Conservation (phyloP, 2,797 vertebrate genomes). For the Fistularia tabacaria region DNA sequence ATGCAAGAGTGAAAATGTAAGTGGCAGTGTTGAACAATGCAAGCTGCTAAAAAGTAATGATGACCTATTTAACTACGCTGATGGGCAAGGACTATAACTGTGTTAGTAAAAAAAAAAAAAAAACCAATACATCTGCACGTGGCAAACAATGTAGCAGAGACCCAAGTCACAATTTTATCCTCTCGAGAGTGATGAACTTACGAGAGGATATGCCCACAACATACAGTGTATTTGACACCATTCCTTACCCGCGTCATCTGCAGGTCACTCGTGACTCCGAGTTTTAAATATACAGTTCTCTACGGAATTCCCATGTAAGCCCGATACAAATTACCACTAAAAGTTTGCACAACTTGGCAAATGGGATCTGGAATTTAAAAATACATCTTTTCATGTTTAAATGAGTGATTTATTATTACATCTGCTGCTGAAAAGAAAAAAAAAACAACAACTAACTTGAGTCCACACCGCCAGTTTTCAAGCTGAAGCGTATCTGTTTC, state of each 20-base stretch:
- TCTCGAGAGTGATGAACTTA: conserved; percentile 49
- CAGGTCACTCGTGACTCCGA: conserved; percentile 56
- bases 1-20: conserved; percentile 48
- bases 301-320: conserved; percentile 44
- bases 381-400: conserved; percentile 50
- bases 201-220: conserved; percentile 47
- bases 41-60: conserved; percentile 38
- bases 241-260: conserved; percentile 43
- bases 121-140: conserved; percentile 62
- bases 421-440: conserved; percentile 47
- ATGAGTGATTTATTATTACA: conserved; percentile 49
- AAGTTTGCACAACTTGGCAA: conserved; percentile 63
- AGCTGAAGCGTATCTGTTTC: conserved; percentile 46
- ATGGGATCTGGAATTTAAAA: conserved; percentile 53
- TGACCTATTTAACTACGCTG: conserved; percentile 42
- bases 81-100: conserved; percentile 44
- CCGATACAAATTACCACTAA: conserved; percentile 38
- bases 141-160: conserved; percentile 80
- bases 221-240: conserved; percentile 46
- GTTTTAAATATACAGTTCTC: conserved; percentile 49
- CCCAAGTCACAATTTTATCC: conserved; percentile 58
- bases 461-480: conserved; percentile 35
- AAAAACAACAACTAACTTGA: conserved; percentile 22
- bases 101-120: conserved; percentile 35
- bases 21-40: conserved; percentile 52